Evolutionary conservation across 2,888 invertebrate species (phyloP).

Genomic region (Galerucella calmariensis): DNA sequence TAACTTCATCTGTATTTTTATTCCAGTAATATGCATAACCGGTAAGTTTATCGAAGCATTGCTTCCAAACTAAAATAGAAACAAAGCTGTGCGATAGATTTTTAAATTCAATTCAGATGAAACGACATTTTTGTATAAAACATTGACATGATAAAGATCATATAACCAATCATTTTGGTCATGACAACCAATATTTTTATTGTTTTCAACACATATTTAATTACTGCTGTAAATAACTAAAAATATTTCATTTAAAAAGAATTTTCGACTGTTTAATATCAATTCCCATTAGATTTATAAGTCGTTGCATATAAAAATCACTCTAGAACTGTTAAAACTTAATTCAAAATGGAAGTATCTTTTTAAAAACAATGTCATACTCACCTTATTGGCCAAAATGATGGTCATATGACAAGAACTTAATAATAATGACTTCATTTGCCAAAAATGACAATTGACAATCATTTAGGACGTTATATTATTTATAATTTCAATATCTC

Average conservation of each 20-base stretch:
- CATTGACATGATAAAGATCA: background rate
- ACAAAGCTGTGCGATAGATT: background rate
- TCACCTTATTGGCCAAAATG: slow-evolving; percentile 2
- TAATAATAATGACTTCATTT: background rate
- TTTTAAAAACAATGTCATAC: background rate
- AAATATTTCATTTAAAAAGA: too few species aligned
- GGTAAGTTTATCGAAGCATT: slow-evolving; percentile 71
- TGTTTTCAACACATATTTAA: background rate
- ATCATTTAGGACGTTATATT: background rate
- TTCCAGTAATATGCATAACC: slow-evolving; percentile 77
- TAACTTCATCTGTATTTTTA: slow-evolving; percentile 71
- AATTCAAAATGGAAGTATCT: background rate
- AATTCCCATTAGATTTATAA: background rate
- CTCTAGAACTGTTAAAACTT: background rate
- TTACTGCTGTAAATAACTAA: too few species aligned
- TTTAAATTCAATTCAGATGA: background rate
- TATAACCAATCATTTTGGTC: background rate
- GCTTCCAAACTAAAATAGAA: slow-evolving; percentile 71
- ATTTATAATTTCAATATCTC: slow-evolving; percentile 3
- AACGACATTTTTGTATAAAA: background rate
- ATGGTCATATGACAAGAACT: background rate
- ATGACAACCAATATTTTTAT: background rate
- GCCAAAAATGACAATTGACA: background rate
- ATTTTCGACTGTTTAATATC: background rate
- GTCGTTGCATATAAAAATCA: background rate